Evolutionary conservation across 2,888 invertebrate species (phyloP).

Genomic region (Cheilosia vulpina): DNA sequence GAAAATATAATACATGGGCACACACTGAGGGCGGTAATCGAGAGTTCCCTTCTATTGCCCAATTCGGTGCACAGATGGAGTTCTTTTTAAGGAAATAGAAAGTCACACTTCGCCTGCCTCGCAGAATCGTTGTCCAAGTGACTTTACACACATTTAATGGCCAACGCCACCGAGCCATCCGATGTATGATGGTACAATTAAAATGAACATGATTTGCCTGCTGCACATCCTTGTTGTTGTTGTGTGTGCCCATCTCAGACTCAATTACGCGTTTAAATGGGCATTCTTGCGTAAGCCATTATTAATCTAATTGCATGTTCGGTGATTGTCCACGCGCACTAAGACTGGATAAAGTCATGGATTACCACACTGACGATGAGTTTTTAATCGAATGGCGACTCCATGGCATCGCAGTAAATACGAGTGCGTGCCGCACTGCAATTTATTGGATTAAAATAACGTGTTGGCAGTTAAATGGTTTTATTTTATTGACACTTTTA

Average conservation of each 20-base stretch:
- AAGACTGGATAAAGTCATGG: slow-evolving; percentile 30
- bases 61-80: background rate
- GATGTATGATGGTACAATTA: no score
- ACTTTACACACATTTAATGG: background rate
- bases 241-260: background rate
- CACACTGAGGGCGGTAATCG: slow-evolving; percentile 2
- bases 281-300: slow-evolving; percentile 21
- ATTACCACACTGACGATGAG: slow-evolving; percentile 15
- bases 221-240: slow-evolving; percentile 1
- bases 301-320: slow-evolving; percentile 37
- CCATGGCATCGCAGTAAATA: background rate
- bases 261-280: background rate
- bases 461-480: slow-evolving; percentile 5
- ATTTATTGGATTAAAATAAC: slow-evolving; percentile 1
- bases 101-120: no score
- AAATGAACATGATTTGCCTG: background rate
- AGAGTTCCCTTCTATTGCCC: no score
- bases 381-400: slow-evolving; percentile 25
- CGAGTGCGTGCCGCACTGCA: background rate
- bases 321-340: slow-evolving; percentile 20
- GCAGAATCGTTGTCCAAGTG: no score
- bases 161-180: background rate
- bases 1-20: slow-evolving; percentile 20
- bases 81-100: no score
- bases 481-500: background rate